Evolutionary conservation across 64 coral and sea anemone species (phyloP).

Genomic region (Anthopleura sola): DNA sequence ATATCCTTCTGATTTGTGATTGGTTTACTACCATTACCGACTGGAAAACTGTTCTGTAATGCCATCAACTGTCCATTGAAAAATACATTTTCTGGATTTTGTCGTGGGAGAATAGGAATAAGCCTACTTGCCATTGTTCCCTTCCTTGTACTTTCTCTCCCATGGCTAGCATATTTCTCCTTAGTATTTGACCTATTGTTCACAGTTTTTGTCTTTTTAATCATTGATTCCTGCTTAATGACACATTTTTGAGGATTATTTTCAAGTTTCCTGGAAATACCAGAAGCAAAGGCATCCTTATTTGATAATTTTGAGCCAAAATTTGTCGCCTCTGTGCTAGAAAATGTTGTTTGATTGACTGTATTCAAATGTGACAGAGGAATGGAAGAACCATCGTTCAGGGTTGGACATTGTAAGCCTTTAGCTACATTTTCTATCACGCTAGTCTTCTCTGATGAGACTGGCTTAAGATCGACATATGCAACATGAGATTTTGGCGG

Average conservation of each 20-base stretch:
- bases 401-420: neutral
- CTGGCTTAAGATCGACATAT: neutral
- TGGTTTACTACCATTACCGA: neutral
- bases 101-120: conserved; percentile 5
- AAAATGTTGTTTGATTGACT: neutral
- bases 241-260: neutral
- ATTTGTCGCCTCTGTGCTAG: neutral
- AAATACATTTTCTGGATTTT: neutral
- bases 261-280: neutral
- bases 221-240: neutral
- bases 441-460: neutral
- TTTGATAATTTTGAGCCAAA: neutral
- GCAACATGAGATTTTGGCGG: neutral
- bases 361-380: neutral
- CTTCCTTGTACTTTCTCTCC: neutral
- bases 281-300: neutral
- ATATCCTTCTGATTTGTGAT: neutral
- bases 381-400: neutral
- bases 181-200: neutral
- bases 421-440: neutral
- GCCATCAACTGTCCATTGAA: conserved; percentile 7
- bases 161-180: neutral
- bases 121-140: neutral
- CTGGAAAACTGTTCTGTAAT: neutral
- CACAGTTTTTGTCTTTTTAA: neutral